Conservation (phyloP, 1,140 invertebrate species). For the Drosophila nikananu region DNA sequence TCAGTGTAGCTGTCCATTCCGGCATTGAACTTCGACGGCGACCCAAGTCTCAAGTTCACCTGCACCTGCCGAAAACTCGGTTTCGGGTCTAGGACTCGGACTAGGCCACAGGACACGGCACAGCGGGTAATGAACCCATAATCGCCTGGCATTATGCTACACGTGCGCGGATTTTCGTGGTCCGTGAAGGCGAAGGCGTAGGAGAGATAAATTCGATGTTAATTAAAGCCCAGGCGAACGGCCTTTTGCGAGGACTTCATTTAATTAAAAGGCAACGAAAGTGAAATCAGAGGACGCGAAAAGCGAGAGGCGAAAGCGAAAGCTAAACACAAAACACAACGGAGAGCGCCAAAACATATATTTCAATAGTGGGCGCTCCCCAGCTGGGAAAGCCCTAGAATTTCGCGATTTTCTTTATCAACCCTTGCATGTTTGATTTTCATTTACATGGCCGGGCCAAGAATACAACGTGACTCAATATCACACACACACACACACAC, state of each 20-base stretch:
- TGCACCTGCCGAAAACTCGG: slow-evolving; percentile 13
- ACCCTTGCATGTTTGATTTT: slow-evolving; percentile 85
- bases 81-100: slow-evolving; percentile 24
- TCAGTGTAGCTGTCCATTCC: slow-evolving; percentile 16
- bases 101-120: slow-evolving; percentile 38
- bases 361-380: slow-evolving; percentile 78
- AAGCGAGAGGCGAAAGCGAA: slow-evolving; percentile 17
- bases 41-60: slow-evolving; percentile 39
- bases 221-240: slow-evolving; percentile 63
- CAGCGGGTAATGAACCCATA: slow-evolving; percentile 79
- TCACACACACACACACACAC: slow-evolving; percentile 26
- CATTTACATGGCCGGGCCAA: slow-evolving; percentile 82
- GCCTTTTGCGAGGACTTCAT: slow-evolving; percentile 52
- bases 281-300: slow-evolving; percentile 64
- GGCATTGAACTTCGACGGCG: slow-evolving; percentile 30
- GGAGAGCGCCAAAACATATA: slow-evolving; percentile 71
- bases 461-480: slow-evolving; percentile 83
- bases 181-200: slow-evolving; percentile 36
- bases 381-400: slow-evolving; percentile 45
- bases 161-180: slow-evolving; percentile 54
- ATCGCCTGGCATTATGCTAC: slow-evolving; percentile 68
- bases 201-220: slow-evolving; percentile 77
- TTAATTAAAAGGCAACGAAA: slow-evolving; percentile 75
- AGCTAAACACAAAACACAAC: slow-evolving; percentile 33
- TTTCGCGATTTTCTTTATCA: slow-evolving; percentile 84